phyloP scores from a whole-genome alignment of 2,113 vertebrate genomes.

The Trichomycterus rosablanca region DNA sequence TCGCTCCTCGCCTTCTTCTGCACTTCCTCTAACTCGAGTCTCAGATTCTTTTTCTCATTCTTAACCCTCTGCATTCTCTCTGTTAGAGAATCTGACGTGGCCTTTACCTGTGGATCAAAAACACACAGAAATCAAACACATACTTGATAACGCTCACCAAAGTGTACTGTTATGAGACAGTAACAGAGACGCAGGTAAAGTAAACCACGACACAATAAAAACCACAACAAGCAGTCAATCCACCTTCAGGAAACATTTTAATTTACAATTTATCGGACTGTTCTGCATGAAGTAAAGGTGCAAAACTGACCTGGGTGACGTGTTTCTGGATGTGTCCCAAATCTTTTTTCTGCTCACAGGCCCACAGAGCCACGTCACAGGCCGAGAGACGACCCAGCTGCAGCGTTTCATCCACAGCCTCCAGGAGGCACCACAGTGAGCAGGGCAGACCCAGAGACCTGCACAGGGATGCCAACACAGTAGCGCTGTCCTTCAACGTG shows the following conservation, averaged over 20 bases:
- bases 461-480: conserved; percentile 70
- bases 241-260: too few species aligned
- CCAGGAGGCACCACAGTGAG: conserved; percentile 71
- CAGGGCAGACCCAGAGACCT: conserved; percentile 82
- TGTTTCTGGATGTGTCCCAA: conserved; percentile 74
- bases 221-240: too few species aligned
- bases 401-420: conserved; percentile 59
- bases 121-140: too few species aligned
- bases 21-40: conserved; percentile 52
- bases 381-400: conserved; percentile 67
- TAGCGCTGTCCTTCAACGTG: conserved; percentile 67
- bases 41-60: conserved; percentile 60
- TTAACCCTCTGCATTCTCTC: conserved; percentile 59
- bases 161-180: too few species aligned
- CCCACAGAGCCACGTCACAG: conserved; percentile 76
- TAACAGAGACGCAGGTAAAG: too few species aligned
- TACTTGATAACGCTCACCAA: too few species aligned
- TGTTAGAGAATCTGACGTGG: conserved; percentile 68
- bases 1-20: conserved; percentile 60
- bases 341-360: conserved; percentile 77
- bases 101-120: conserved; percentile 57
- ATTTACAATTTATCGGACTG: not conserved
- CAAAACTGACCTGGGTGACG: conserved; percentile 63
- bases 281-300: not conserved
- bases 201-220: too few species aligned